Conservation (phyloP, 1,140 invertebrate species). For the Cataglyphis hispanica region DNA sequence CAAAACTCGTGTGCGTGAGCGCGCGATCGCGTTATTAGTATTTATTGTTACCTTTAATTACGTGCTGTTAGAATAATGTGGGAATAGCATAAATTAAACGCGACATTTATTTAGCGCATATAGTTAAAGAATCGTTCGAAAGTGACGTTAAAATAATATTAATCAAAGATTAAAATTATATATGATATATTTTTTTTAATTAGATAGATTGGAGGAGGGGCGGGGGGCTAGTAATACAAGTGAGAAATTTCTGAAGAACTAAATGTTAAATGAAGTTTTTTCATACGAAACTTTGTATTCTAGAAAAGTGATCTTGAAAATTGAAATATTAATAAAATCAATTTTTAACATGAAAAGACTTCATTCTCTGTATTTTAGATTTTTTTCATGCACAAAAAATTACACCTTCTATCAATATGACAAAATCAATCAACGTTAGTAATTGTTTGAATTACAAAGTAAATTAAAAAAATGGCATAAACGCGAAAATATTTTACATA, state of each 20-base stretch:
- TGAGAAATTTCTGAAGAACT: no score
- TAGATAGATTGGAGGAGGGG: no score
- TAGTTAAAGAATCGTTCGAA: background rate
- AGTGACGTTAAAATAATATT: slow-evolving; percentile 1
- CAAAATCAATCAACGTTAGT: slow-evolving; percentile 1
- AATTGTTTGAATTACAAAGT: background rate
- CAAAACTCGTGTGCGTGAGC: background rate
- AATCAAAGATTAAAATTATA: no score
- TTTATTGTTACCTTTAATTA: background rate
- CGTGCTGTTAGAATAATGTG: background rate
- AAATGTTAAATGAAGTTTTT: no score
- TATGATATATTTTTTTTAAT: background rate
- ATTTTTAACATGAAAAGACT: no score
- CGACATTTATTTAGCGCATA: background rate
- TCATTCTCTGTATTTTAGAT: no score
- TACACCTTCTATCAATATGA: background rate
- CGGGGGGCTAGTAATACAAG: no score
- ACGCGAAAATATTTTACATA: background rate
- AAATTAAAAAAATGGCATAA: background rate
- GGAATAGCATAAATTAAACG: slow-evolving; percentile 8
- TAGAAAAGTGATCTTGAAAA: no score
- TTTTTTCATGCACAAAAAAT: no score
- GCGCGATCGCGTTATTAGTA: background rate
- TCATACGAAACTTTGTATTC: no score
- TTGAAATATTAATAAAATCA: no score